phyloP scores from a whole-genome alignment of 2,113 vertebrate species.

The Elephantulus edwardii region DNA sequence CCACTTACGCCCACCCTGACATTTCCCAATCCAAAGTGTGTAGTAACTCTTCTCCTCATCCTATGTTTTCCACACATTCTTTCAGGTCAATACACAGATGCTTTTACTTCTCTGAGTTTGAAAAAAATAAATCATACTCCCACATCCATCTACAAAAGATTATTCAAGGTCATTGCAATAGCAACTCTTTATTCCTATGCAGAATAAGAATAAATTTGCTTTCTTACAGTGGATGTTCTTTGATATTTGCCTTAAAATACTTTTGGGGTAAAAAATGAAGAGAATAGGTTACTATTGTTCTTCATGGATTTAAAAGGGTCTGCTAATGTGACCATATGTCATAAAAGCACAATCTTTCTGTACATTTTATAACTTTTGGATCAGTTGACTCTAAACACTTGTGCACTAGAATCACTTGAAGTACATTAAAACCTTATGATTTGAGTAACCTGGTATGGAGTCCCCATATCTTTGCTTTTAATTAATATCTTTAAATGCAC shows the following conservation, averaged over 20 bases:
- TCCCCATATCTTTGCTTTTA: background rate
- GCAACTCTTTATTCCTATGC: conserved; percentile 53
- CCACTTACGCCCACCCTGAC: conserved; percentile 81
- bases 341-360: background rate
- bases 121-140: conserved; percentile 62
- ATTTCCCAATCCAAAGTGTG: conserved; percentile 79
- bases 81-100: conserved; percentile 81
- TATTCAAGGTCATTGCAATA: conserved; percentile 70
- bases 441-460: background rate
- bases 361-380: background rate
- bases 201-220: conserved; percentile 43
- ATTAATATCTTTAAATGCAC: background rate
- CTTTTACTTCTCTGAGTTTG: conserved; percentile 72
- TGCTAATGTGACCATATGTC: background rate
- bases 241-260: conserved; percentile 36
- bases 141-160: conserved; percentile 61
- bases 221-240: background rate
- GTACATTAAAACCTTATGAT: background rate
- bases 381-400: background rate
- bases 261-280: background rate
- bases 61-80: conserved; percentile 79
- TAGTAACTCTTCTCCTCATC: conserved; percentile 67
- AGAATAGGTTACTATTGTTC: background rate
- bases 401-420: background rate
- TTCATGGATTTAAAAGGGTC: background rate